Base-by-base conservation (phyloP, 2,113 vertebrate genomes). In the Pachycephala philippinensis region DNA sequence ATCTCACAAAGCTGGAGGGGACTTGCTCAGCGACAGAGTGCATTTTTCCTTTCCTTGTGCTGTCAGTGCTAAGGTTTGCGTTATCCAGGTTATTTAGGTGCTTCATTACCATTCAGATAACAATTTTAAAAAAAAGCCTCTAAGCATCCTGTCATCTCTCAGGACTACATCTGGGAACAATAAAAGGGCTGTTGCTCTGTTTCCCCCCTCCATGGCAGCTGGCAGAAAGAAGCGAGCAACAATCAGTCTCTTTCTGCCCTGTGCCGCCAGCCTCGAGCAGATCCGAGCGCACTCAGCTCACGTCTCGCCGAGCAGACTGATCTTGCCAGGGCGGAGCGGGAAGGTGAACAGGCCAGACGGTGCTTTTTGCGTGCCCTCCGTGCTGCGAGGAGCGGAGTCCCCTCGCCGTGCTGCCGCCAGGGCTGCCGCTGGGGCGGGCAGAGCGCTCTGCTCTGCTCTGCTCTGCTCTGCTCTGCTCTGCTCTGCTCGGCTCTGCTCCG, bases 331-430 rank as follows among this genome's bases (percentile, higher is more conserved):
- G 66, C 64, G 57, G 56, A 80, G 53, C 2, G 0, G 66, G 30
- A 37, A 61, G 91, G 66, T 31, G 75, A 92, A 47, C 1, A 2
- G 89, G 44, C 39, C 96, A 83, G 89, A 92, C 26, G 86, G 83
- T n/a, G 76, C 26, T 77, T 79, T 89, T 16, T 31, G 2, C 49
- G 56, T 83, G 61, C 11, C 59, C 65, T 90, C 13, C 15, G 15
- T 44, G 86, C 93, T 30, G 75, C 10, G 52, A 45, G 89, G 14
- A 56, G 61, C 70, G 21, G 69, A 22, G 76, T 4, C 57, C 15
- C 33, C 40, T 27, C 1, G 0, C 50, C 11, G 13, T 39, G 21
- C 42, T 3, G 66, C 66, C n/a, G 83, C 79, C 86, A 31, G 13
- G 47, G 31, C 11, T 9, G 15, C 27, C 5, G 1, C 11, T 0